Percentiles rank a stretch among this genome's conserved stretches.
These are phyloP conservation scores for Perdita meconis DNA, from an alignment of 2,888 invertebrate genomes.

Conservation along the genomic window DNA sequence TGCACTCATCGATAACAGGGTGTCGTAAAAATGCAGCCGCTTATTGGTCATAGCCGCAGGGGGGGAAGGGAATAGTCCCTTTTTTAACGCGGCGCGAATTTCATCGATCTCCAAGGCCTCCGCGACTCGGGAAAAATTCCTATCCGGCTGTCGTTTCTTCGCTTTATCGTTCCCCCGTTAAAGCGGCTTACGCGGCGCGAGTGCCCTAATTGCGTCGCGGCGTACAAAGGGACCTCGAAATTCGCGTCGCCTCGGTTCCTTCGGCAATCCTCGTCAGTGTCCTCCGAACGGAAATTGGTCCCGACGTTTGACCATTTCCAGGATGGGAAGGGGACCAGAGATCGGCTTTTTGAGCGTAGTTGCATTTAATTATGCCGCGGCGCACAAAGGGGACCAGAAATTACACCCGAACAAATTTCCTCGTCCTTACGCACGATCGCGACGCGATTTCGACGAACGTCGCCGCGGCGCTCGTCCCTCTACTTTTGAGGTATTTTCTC, in stretches of 20 bases:
- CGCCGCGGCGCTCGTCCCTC: neutral
- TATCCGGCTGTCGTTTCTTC: slow-evolving; percentile 26
- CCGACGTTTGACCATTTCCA: slow-evolving; percentile 2
- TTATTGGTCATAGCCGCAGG: slow-evolving; percentile 59
- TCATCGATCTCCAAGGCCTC: slow-evolving; percentile 47
- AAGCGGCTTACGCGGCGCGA: slow-evolving; percentile 39
- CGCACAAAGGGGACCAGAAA: neutral
- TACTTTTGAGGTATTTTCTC: slow-evolving; percentile 39
- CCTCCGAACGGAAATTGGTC: slow-evolving; percentile 32
- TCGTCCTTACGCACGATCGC: neutral
- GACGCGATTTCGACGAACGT: neutral
- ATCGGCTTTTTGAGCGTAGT: slow-evolving; percentile 12
- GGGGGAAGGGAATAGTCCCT: slow-evolving; percentile 32
- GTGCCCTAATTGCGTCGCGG: slow-evolving; percentile 44
- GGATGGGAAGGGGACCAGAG: too few species aligned
- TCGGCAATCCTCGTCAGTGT: slow-evolving; percentile 28
- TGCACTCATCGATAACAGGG: slow-evolving; percentile 63
- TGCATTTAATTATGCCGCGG: slow-evolving; percentile 31
- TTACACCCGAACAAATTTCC: neutral
- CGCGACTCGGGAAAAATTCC: slow-evolving; percentile 6
- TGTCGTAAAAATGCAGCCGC: slow-evolving; percentile 61
- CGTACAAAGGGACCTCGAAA: slow-evolving; percentile 37
- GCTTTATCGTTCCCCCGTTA: slow-evolving; percentile 44
- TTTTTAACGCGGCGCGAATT: slow-evolving; percentile 32
- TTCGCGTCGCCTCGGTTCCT: slow-evolving; percentile 15